These are phyloP conservation scores for Brachyrhaphis roseni DNA, from an alignment of 2,797 vertebrate genomes.

Conservation along the genomic window DNA sequence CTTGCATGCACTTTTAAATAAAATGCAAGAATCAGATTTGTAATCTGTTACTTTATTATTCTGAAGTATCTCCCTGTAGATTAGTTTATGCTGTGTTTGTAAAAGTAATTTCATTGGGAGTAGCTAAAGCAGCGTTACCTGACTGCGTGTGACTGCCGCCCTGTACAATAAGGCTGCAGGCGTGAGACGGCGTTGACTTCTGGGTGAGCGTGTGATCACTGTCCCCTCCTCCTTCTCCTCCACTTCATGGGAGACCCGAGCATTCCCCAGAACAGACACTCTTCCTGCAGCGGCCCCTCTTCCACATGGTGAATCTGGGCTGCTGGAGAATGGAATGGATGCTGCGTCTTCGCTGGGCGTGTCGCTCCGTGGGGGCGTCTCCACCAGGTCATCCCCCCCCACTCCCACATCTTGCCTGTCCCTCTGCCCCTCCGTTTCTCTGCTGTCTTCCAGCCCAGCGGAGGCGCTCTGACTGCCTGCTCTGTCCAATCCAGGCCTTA, in stretches of 20 bases:
- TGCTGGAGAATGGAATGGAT: constrained; percentile 89
- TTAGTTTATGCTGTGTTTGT: constrained; percentile 10
- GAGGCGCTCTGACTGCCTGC: constrained; percentile 80
- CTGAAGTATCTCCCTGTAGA: constrained; percentile 5
- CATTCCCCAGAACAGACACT: constrained; percentile 66
- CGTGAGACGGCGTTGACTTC: constrained; percentile 87
- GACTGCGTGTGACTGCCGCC: constrained; percentile 92
- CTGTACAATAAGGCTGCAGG: constrained; percentile 92
- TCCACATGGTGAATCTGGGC: constrained; percentile 88
- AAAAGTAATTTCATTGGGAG: not conserved
- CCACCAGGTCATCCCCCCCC: constrained; percentile 72
- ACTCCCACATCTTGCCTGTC: constrained; percentile 58
- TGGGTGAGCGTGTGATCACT: constrained; percentile 79
- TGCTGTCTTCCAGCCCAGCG: constrained; percentile 74
- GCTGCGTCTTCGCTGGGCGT: constrained; percentile 89
- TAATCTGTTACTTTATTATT: constrained; percentile 1
- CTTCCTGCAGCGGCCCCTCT: constrained; percentile 79
- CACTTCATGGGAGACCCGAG: constrained; percentile 71
- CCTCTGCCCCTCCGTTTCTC: constrained; percentile 45
- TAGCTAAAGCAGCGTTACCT: constrained; percentile 77
- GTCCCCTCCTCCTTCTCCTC: constrained; percentile 84
- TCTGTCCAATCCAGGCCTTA: constrained; percentile 69
- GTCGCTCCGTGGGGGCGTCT: constrained; percentile 85
- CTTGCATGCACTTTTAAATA: not conserved
- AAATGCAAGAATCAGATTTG: constrained; percentile 2